Base-by-base conservation (phyloP, 2,888 invertebrate genomes). In the Amphipyra berbera region DNA sequence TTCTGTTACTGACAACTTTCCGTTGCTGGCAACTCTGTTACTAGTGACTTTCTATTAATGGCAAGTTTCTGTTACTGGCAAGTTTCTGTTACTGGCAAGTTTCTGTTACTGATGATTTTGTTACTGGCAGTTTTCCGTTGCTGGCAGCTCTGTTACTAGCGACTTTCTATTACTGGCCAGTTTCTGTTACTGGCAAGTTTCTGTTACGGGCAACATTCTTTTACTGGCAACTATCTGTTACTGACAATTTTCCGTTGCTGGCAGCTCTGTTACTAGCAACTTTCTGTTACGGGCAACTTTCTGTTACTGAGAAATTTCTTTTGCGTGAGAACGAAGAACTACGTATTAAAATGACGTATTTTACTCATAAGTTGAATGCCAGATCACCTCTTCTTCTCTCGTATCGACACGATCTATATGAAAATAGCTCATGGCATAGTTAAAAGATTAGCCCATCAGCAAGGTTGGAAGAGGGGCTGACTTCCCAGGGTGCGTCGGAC, bases 1-100 rank as follows among this genome's bases (percentile, higher is more conserved):
- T n/a, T n/a, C n/a, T n/a, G n/a, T n/a, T n/a, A 66, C 15, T 46
- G 37, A 14, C 46, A 38, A 57, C 62, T 70, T 73, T 73, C 61
- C 73, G 55, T 55, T 42, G 13, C 14, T 67, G n/a, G 30, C 13
- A 46, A n/a, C 35, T 54, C n/a, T n/a, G n/a, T n/a, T n/a, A 66
- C 15, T 46, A 37, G 21, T 44, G 35, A 57, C 62, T 70, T 73
- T 73, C 61, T 69, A 50, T 55, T 42, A 15, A 13, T 67, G n/a
- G 30, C 13, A 46, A n/a, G n/a, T n/a, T n/a, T n/a, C n/a, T n/a
- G n/a, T 35, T 54, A 66, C 15, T 46, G 37, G 21, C 46, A 38
- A 57, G 57, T 70, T 73, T 73, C 61, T 69, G 55, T 55, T 42
- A 15, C 14, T 67, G n/a, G 30, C 13, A 46, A n/a, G n/a, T n/a